Conservation (phyloP, 2,113 vertebrate species). For the Sialia sialis region DNA sequence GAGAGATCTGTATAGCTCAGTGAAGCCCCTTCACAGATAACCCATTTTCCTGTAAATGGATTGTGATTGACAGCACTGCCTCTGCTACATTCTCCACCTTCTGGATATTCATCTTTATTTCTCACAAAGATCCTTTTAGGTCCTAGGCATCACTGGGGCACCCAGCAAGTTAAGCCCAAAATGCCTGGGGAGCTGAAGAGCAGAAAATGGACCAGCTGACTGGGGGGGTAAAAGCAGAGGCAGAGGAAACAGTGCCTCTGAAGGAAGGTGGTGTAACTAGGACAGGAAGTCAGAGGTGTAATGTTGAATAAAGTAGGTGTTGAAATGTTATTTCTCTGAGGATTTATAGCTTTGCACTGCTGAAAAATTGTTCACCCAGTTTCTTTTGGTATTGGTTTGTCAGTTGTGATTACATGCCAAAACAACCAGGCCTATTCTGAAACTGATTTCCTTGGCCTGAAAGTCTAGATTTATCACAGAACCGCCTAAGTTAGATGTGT, state of each 20-base stretch:
- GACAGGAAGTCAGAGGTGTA: neutral
- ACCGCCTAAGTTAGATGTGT: neutral
- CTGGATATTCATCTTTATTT: neutral
- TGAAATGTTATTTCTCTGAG: neutral
- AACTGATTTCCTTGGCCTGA: neutral
- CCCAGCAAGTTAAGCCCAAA: neutral
- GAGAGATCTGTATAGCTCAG: neutral
- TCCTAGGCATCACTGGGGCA: neutral
- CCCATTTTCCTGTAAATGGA: neutral
- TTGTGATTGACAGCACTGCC: neutral
- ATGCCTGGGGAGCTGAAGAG: neutral
- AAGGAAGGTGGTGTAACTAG: neutral
- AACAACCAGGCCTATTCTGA: neutral
- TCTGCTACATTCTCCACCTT: neutral
- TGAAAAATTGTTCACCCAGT: neutral
- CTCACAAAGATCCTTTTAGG: neutral
- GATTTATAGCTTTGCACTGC: neutral
- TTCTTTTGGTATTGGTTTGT: neutral
- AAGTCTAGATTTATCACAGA: neutral
- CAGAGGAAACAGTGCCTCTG: neutral
- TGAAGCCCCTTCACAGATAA: neutral
- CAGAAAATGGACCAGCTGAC: neutral
- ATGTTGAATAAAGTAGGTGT: neutral
- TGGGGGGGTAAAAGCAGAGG: neutral
- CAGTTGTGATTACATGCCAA: neutral